Base-by-base conservation (phyloP, 2,113 vertebrate genomes). In the Dicaeum eximium region DNA sequence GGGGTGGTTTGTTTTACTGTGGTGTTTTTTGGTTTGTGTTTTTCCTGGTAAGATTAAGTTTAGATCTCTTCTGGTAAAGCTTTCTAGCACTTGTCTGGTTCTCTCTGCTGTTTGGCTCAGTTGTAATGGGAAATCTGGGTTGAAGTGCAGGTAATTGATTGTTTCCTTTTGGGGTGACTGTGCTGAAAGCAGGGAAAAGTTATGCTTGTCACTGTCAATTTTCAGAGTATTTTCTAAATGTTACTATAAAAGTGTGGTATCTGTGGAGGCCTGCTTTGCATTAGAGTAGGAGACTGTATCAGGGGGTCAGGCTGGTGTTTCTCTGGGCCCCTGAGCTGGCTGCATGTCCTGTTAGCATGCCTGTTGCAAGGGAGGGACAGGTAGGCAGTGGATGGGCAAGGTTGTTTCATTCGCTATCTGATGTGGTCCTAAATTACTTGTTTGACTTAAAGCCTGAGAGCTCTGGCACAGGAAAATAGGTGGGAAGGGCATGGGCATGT, bases 321-420 rank as follows among this genome's bases (percentile, higher is more conserved):
- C 7, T 54, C 22, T 23, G 20, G 25, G 25, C 38, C 56, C 0
- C 2, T 28, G 65, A 21, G 11, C 38, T 42, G 27, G 12, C 70
- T 47, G 7, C 13, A 1, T 13, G 27, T 51, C 57, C 51, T 74
- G 1, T 18, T 18, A 13, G 38, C 0, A 0, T 24, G 20, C 19
- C 1, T 5, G 4, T 1, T 65, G 37, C 33, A 11, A 8, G 9
- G 48, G 40, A 65, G 25, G 35, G 38, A 33, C 21, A 11, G 66
- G 27, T 24, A 9, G 53, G 48, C 48, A n/a, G 38, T 8, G 23
- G 24, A 47, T 51, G 56, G 47, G 38, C 28, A n/a, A 28, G 14
- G 30, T 27, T 25, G 19, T 62, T 78, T 45, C 1, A 0, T 67
- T 85, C 10, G 0, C 28, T 48, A 0, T 40, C 33, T 21, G 11